Conservation (phyloP, 2,888 invertebrate genomes). For the Tinea trinotella region DNA sequence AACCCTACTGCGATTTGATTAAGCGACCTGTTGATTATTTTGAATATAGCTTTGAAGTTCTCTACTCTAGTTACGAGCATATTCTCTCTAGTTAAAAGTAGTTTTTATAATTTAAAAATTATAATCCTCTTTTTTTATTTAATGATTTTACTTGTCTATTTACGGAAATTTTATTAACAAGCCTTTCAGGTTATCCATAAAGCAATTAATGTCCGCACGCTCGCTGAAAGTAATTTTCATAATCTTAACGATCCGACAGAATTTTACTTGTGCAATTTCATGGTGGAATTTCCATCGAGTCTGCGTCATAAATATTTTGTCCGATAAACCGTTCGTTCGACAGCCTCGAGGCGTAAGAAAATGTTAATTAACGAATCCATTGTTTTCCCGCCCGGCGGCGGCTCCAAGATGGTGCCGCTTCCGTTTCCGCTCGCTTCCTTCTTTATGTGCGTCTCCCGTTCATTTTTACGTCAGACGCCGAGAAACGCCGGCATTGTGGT, state of each 20-base stretch:
- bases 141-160: background rate
- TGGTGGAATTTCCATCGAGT: conserved; percentile 59
- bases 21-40: conserved; percentile 14
- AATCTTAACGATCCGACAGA: conserved; percentile 37
- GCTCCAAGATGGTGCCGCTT: conserved; percentile 72
- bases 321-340: conserved; percentile 73
- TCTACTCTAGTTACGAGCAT: no score
- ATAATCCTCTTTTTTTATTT: no score
- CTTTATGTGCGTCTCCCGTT: conserved; percentile 68
- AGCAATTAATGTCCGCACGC: conserved; percentile 27
- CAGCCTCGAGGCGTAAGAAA: conserved; percentile 78
- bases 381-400: conserved; percentile 77
- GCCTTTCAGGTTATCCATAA: conserved; percentile 4
- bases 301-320: conserved; percentile 70
- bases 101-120: no score
- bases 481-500: conserved; percentile 56
- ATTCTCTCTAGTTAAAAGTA: no score
- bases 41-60: background rate
- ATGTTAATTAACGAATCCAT: conserved; percentile 85
- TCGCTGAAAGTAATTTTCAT: conserved; percentile 29
- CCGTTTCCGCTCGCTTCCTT: conserved; percentile 68
- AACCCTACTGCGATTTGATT: background rate
- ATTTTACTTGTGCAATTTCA: conserved; percentile 53
- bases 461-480: conserved; percentile 63
- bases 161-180: background rate